Evolutionary conservation across 2,888 invertebrate genomes (phyloP).

Genomic region (Willowsia nigromaculata): DNA sequence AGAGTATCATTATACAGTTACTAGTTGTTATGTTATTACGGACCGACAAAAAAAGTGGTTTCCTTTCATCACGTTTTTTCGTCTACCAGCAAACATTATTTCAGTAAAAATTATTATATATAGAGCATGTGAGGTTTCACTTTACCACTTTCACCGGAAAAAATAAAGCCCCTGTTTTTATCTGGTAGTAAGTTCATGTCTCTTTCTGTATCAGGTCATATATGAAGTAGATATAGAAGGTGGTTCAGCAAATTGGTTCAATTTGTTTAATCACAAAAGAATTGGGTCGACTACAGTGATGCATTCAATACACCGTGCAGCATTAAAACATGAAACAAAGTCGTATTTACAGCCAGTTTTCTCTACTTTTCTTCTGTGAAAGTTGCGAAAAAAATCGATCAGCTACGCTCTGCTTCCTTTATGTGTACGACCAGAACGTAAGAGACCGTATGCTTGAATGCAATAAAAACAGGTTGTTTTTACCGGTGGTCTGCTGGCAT

Average conservation of each 20-base stretch:
- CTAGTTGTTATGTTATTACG: conserved; percentile 4
- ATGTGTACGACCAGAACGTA: neutral
- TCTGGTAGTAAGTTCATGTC: neutral
- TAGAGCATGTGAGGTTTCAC: neutral
- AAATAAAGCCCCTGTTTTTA: neutral
- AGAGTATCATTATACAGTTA: neutral
- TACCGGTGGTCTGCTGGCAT: conserved; percentile 22
- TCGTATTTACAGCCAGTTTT: conserved; percentile 1
- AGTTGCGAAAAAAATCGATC: conserved; percentile 42
- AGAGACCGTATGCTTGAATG: neutral
- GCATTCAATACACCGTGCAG: neutral
- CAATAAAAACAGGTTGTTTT: conserved; percentile 48
- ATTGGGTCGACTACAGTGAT: conserved; percentile 3
- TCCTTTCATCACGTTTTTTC: neutral
- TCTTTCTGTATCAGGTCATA: neutral
- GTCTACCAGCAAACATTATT: neutral
- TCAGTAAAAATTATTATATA: neutral
- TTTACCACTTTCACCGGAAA: neutral
- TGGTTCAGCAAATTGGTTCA: conserved; percentile 57
- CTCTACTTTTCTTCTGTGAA: neutral
- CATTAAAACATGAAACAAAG: neutral
- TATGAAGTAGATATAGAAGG: neutral
- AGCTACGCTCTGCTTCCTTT: conserved; percentile 47
- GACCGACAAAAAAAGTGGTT: neutral
- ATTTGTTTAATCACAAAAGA: conserved; percentile 59